phyloP scores from a whole-genome alignment of 1,140 invertebrate species.

The Drosophila nasuta region DNA sequence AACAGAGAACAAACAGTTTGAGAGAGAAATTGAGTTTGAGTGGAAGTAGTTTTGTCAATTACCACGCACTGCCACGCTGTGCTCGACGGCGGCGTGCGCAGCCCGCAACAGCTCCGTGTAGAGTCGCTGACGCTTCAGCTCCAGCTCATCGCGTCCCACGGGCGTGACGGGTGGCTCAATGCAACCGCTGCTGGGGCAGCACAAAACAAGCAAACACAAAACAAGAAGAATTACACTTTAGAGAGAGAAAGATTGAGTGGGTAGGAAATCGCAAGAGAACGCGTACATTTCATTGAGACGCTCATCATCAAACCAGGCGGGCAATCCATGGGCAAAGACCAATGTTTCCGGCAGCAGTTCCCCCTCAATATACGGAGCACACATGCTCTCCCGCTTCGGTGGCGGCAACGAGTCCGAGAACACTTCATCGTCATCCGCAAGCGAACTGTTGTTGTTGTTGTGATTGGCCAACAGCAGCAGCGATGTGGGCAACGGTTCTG shows the following conservation, averaged over 20 bases:
- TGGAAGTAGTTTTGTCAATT: conserved; percentile 44
- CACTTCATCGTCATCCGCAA: conserved; percentile 85
- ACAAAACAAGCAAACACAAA: conserved; percentile 24
- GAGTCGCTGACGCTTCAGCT: conserved; percentile 90
- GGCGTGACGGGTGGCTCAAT: conserved; percentile 90
- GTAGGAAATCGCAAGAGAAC: conserved; percentile 43
- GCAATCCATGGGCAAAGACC: conserved; percentile 73
- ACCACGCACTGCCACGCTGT: conserved; percentile 87
- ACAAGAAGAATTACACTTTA: conserved; percentile 1
- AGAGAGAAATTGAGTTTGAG: conserved; percentile 10
- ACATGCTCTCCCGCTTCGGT: conserved; percentile 83
- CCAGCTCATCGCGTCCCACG: conserved; percentile 91
- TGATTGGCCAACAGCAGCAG: conserved; percentile 54
- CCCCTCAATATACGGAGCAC: conserved; percentile 81
- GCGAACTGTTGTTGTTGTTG: conserved; percentile 60
- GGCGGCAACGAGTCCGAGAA: conserved; percentile 85
- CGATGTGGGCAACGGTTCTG: conserved; percentile 57
- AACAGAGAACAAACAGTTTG: not conserved
- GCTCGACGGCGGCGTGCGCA: conserved; percentile 89
- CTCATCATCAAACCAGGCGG: conserved; percentile 84
- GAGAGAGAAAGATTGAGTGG: not conserved
- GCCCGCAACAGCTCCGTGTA: conserved; percentile 91
- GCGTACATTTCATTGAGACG: conserved; percentile 80
- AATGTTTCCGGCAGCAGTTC: conserved; percentile 67
- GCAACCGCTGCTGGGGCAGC: conserved; percentile 63